Conservation (phyloP, 2,797 vertebrate genomes). For the Gallinago stenura region DNA sequence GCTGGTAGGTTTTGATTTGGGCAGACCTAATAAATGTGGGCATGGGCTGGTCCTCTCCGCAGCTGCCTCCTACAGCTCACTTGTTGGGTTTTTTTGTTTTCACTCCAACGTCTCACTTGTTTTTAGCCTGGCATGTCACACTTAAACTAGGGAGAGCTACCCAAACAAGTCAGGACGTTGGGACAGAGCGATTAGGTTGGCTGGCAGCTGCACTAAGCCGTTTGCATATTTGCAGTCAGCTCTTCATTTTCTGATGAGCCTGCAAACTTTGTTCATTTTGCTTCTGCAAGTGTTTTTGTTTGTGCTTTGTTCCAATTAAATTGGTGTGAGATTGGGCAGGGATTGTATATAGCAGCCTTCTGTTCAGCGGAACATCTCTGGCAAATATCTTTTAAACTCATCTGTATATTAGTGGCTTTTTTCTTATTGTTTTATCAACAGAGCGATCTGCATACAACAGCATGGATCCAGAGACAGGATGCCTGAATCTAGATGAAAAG, state of each 20-base stretch:
- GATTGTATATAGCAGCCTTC: not conserved
- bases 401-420: not conserved
- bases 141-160: not conserved
- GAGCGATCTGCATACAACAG: not conserved
- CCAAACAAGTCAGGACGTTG: not conserved
- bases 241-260: constrained; percentile 31
- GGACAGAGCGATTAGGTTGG: not conserved
- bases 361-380: not conserved
- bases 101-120: not conserved
- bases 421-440: not conserved
- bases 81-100: not conserved
- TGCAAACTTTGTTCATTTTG: constrained; percentile 28
- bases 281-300: constrained; percentile 45
- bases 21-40: not conserved
- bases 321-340: not conserved
- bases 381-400: not conserved
- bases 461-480: not conserved
- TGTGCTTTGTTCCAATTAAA: constrained; percentile 26
- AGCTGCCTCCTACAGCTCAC: not conserved
- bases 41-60: not conserved
- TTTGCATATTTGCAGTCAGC: constrained; percentile 28
- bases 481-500: not conserved
- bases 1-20: not conserved
- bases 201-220: not conserved
- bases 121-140: not conserved